Conservation (phyloP, 1,140 invertebrate species). For the Batillaria attramentaria region DNA sequence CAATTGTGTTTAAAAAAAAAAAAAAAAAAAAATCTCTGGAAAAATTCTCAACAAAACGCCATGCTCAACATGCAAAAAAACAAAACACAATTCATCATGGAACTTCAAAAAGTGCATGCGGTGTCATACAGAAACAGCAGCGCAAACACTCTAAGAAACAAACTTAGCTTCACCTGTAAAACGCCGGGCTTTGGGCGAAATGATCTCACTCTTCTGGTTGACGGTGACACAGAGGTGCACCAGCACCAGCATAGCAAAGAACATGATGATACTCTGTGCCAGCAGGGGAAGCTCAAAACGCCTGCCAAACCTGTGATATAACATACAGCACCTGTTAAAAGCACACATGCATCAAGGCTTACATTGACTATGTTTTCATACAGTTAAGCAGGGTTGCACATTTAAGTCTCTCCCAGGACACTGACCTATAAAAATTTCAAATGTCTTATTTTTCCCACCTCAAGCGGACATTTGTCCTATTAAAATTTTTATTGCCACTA, state of each 20-base stretch:
- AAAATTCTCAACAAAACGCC: background rate
- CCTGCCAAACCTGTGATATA: conserved; percentile 94
- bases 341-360: too few relatives aligned
- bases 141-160: background rate
- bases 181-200: conserved; percentile 81
- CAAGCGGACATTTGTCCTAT: too few relatives aligned
- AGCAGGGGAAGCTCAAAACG: conserved; percentile 95
- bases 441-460: too few relatives aligned
- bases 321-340: conserved; percentile 51
- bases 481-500: too few relatives aligned
- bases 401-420: too few relatives aligned
- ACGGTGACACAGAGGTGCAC: conserved; percentile 94
- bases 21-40: background rate
- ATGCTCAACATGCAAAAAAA: background rate
- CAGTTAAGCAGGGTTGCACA: too few relatives aligned
- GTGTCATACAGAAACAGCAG: background rate
- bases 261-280: conserved; percentile 98
- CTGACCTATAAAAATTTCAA: too few relatives aligned
- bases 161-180: conserved; percentile 83
- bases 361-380: too few relatives aligned
- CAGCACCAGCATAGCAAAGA: conserved; percentile 95
- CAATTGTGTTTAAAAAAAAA: background rate
- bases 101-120: background rate
- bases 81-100: background rate
- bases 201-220: conserved; percentile 82